Evolutionary conservation across 2,113 vertebrate genomes (phyloP), one percentile per base, ranked within the genome.

Genomic region (Gopherus flavomarginatus): DNA sequence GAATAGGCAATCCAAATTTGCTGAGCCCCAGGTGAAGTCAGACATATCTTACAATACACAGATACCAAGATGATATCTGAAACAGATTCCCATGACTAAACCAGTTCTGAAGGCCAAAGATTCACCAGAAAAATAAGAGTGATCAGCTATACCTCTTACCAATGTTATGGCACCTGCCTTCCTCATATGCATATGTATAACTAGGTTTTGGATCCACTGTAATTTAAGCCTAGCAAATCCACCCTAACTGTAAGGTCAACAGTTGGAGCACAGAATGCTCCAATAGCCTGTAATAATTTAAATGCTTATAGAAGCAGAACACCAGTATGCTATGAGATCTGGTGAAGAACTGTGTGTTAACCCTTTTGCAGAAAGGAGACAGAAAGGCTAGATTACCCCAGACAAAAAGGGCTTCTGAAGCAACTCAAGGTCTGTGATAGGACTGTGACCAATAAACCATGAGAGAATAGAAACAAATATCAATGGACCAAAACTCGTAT

Each of bases 361-460:
- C n/a, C n/a, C n/a, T n/a, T n/a, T n/a, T n/a, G n/a, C n/a, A n/a
- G 35, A 69, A 69, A 69, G 31, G 16, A 69, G 29, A n/a, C 62
- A 13, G 42, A n/a, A 11, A 22, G 19, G 5, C 49, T 81, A 81
- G 5, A n/a, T 80, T 83, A 52, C 31, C 83, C 31, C 85, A 83
- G 89, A 47, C 31, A 93, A 87, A 94, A 95, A 0, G 38, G 54
- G 2, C 35, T 21, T 26, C 38, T n/a, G 31, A 80, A 83, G 88
- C 88, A 89, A 94, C 80, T 50, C 4, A 12, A n/a, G 4, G 27
- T 72, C 31, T 79, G 42, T 57, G 29, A 54, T 10, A 94, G n/a
- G 47, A 90, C 84, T 93, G 27, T 79, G 69, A 44, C 12, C 87
- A 87, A 90, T 91, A 94, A 94, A n/a, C 5, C 78, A n/a, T 47